Conservation (phyloP, 2,113 vertebrate genomes). For the Nibea coibor region DNA sequence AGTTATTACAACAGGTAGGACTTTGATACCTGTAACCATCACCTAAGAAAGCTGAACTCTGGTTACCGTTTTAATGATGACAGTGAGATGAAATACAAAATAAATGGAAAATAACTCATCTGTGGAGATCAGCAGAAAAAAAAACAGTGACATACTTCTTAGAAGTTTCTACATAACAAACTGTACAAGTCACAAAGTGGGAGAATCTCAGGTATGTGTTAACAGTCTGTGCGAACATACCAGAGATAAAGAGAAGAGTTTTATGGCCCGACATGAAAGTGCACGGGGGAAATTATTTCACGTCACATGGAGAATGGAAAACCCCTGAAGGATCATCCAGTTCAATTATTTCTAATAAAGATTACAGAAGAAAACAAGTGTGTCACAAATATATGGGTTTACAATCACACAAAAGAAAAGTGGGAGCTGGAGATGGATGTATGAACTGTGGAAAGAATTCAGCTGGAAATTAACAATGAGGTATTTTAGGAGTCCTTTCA, state of each 20-base stretch:
- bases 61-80: not conserved
- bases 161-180: slow-evolving; percentile 15
- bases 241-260: slow-evolving; percentile 35
- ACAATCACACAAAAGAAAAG: no score
- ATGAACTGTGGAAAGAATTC: no score
- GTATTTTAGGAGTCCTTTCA: no score
- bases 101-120: not conserved
- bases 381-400: no score
- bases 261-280: slow-evolving; percentile 46
- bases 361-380: no score
- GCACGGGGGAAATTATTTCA: not conserved
- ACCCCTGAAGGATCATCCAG: no score
- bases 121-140: not conserved
- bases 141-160: not conserved
- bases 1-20: slow-evolving; percentile 32
- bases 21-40: slow-evolving; percentile 45
- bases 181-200: not conserved
- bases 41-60: not conserved
- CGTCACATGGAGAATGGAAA: no score
- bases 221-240: slow-evolving; percentile 48
- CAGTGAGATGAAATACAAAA: not conserved
- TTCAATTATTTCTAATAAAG: no score
- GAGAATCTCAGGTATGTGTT: slow-evolving; percentile 65
- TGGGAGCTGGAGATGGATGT: no score
- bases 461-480: no score